A percentile compares a stretch with the other conserved stretches of the same genome.
phyloP scores from a whole-genome alignment of 2,113 vertebrate genomes.

The Serilophus lunatus region DNA sequence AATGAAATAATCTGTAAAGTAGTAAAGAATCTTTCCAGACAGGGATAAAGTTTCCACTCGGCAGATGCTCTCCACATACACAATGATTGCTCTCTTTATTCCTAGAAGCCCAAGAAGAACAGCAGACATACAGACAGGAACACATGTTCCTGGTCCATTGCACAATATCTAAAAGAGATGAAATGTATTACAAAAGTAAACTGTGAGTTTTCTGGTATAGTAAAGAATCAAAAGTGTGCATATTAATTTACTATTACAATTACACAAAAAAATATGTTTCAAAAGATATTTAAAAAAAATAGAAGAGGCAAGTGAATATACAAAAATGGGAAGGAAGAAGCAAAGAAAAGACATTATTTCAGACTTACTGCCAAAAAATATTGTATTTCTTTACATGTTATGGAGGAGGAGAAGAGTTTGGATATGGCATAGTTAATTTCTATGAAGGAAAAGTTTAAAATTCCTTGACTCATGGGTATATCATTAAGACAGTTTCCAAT shows the following conservation, averaged over 20 bases:
- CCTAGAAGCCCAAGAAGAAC: constrained; percentile 86
- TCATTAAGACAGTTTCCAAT: neutral
- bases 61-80: constrained; percentile 95
- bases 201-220: neutral
- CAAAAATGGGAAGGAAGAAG: rapidly evolving
- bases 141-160: constrained; percentile 94
- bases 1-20: constrained; percentile 88
- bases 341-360: neutral
- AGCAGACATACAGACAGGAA: constrained; percentile 86
- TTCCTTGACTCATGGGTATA: neutral
- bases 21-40: constrained; percentile 88
- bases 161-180: constrained; percentile 86
- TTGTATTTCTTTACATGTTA: neutral
- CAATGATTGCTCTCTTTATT: constrained; percentile 86
- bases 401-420: neutral
- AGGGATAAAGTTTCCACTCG: constrained; percentile 89
- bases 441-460: neutral
- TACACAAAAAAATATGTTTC: neutral
- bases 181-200: neutral
- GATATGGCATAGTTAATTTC: neutral
- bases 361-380: neutral
- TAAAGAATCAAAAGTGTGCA: neutral
- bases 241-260: neutral
- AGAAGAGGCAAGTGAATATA: neutral
- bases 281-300: neutral